Percentiles rank a stretch among this genome's conserved stretches.
phyloP scores from a whole-genome alignment of 2,797 vertebrate genomes.

The Selene dorsalis region DNA sequence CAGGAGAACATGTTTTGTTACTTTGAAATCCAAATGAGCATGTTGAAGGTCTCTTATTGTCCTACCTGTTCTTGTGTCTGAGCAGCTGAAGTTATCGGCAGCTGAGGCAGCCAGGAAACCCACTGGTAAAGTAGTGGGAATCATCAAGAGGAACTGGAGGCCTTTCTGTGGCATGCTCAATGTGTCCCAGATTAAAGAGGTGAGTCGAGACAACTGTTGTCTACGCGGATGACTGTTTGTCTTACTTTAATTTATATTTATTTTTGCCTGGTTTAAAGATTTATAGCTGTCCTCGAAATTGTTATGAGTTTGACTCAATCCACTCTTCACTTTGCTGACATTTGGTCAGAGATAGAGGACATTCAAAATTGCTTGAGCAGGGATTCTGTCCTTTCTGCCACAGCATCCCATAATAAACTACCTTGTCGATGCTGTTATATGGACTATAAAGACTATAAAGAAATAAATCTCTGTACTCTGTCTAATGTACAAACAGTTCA shows the following conservation, averaged over 20 bases:
- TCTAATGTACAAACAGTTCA: neutral
- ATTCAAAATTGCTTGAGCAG: neutral
- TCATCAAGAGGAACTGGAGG: slow-evolving; percentile 98
- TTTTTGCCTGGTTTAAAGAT: neutral
- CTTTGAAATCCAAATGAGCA: neutral
- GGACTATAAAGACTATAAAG: neutral
- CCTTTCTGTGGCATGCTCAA: slow-evolving; percentile 97
- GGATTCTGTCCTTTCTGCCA: neutral
- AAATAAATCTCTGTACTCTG: neutral
- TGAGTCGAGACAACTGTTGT: slow-evolving; percentile 16
- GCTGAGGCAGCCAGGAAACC: slow-evolving; percentile 85
- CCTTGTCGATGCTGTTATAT: neutral
- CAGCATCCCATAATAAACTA: neutral
- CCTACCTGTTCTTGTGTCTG: slow-evolving; percentile 15
- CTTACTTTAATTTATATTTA: neutral
- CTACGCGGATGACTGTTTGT: neutral
- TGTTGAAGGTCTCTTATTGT: neutral
- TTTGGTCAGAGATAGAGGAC: neutral
- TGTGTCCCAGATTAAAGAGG: slow-evolving; percentile 91
- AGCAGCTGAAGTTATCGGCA: slow-evolving; percentile 83
- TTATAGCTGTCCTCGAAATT: slow-evolving; percentile 1
- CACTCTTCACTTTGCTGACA: neutral
- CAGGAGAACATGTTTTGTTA: neutral
- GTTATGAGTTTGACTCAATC: rapidly evolving
- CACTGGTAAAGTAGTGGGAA: slow-evolving; percentile 92